Evolutionary conservation across 2,113 vertebrate genomes (phyloP).

Genomic region (Nothocercus julius): DNA sequence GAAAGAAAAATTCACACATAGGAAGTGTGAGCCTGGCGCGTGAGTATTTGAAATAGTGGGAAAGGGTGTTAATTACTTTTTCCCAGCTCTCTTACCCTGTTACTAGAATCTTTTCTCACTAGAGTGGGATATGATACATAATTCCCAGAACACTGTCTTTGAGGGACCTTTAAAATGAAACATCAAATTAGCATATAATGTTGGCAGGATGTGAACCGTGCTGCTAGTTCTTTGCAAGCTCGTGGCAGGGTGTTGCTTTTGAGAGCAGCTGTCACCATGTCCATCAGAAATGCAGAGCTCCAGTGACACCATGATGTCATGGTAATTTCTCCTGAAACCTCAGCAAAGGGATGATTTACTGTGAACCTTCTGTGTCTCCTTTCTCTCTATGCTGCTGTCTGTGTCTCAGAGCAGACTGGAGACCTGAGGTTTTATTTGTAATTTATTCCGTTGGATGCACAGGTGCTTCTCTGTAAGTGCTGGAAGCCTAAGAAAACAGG

Average conservation of each 20-base stretch:
- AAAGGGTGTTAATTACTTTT: not conserved
- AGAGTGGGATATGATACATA: not conserved
- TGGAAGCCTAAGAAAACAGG: not conserved
- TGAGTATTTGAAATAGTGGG: not conserved
- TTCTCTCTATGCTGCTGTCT: not conserved
- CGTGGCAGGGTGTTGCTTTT: conserved; percentile 22
- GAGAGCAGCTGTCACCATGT: conserved; percentile 5
- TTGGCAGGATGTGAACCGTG: not conserved
- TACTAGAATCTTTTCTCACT: conserved; percentile 17
- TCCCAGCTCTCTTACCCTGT: not conserved
- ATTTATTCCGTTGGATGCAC: not conserved
- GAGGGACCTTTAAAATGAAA: conserved; percentile 24
- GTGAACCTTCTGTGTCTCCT: not conserved
- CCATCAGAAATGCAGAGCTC: not conserved
- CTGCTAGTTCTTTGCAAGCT: not conserved
- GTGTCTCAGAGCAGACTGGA: not conserved
- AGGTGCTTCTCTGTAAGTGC: accelerated
- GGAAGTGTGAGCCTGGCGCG: not conserved
- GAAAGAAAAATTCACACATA: not conserved
- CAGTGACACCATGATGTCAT: not conserved
- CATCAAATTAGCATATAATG: not conserved
- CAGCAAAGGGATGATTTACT: not conserved
- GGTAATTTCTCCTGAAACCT: not conserved
- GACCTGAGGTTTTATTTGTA: not conserved
- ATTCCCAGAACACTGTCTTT: not conserved